Percentiles rank a stretch among this genome's conserved stretches.
These are phyloP conservation scores for Strix aluco DNA, from an alignment of 2,113 vertebrate species.

Conservation along the genomic window DNA sequence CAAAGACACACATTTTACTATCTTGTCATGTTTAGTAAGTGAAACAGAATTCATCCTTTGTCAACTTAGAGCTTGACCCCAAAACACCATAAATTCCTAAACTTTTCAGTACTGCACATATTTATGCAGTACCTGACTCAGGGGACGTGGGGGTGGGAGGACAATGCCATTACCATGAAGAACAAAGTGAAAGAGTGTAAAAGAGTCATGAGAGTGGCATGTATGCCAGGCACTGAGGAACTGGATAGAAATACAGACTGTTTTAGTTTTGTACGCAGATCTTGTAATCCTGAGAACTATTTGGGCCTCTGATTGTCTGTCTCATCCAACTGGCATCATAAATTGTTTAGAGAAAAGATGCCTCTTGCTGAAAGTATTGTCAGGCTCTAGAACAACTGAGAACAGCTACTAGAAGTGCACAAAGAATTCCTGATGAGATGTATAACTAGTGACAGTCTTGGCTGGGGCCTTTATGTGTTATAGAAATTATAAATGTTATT, in stretches of 20 bases:
- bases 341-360: not conserved
- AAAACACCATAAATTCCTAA: not conserved
- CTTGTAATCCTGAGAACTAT: not conserved
- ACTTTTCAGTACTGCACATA: not conserved
- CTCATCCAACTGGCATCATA: not conserved
- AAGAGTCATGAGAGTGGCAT: not conserved
- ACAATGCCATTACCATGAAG: not conserved
- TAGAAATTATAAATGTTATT: conserved; percentile 1
- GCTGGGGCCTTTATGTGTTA: not conserved
- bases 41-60: not conserved
- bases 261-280: not conserved
- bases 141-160: not conserved
- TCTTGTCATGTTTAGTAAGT: not conserved
- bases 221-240: not conserved
- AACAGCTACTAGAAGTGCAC: not conserved
- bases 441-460: not conserved
- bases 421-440: not conserved
- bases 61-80: not conserved
- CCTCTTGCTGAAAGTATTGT: not conserved
- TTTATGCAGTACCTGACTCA: not conserved
- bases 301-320: not conserved
- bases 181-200: not conserved
- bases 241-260: not conserved
- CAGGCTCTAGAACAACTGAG: not conserved
- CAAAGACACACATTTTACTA: not conserved